Base-by-base conservation (phyloP, 2,888 invertebrate genomes). In the Eupithecia tripunctaria region DNA sequence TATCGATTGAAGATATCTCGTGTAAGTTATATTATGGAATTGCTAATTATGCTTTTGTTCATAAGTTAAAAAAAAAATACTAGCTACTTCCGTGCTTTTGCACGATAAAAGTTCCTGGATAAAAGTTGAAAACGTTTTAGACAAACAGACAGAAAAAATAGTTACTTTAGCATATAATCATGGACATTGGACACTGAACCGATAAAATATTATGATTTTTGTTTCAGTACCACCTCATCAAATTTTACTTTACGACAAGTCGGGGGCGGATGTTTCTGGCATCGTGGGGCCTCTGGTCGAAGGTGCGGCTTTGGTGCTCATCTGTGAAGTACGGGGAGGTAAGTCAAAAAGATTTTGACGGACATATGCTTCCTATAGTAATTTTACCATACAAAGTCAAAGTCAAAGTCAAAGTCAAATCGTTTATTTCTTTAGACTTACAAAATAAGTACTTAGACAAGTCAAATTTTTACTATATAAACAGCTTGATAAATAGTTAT, bases 271-370 rank as follows among this genome's bases (percentile, higher is more conserved):
- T 85, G 96, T 98, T 68, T 96, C 97, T 73, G 96, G 96, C 60
- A 96, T 96, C 59, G 96, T 97, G 66, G 98, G 98, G 18, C 98
- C 98, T 64, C 95, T 97, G 84, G 96, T 97, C 85, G 98, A 98
- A 92, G 97, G 97, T 43, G 95, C 97, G 76, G 97, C 97, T 81
- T 95, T 98, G 81, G 96, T 97, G 47, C 94, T 98, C 76, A 97
- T 97, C 77, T 98, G 98, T 87, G 97, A 98, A 95, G 98, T 98
- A 74, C 95, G 97, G 84, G 98, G 98, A 82, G 98, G 98, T 98
- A 95, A 96, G 96, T 65, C 18, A n/a, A 32, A 0, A 36, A 32
- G 29, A n/a, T n/a, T n/a, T 8, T 32, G 29, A 7, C 4, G 25
- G 56, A 43, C n/a, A 2, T 18, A 43, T 2, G n/a, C 1, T 7